Evolutionary conservation across 2,888 invertebrate species (phyloP).

Genomic region (Anagyrus pseudococci): DNA sequence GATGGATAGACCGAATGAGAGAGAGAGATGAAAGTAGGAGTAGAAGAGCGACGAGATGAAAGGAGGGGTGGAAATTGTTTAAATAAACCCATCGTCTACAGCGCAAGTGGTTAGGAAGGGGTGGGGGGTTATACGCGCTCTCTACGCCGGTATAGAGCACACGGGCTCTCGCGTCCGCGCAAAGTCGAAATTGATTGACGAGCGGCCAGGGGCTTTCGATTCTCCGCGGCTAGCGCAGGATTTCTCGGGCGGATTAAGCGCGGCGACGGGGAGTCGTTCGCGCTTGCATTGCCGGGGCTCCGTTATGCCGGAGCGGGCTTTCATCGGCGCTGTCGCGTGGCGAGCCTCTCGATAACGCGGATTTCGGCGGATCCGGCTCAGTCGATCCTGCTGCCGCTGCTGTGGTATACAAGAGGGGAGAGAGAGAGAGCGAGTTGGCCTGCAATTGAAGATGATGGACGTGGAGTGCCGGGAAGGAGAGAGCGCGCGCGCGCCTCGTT

Average conservation of each 20-base stretch:
- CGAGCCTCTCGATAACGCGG: constrained; percentile 19
- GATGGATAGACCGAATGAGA: too few relatives aligned
- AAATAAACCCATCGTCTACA: too few relatives aligned
- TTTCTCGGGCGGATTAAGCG: constrained; percentile 24
- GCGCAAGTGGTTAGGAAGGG: too few relatives aligned
- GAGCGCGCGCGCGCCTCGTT: constrained; percentile 28
- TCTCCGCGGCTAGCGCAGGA: constrained; percentile 18
- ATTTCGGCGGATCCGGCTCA: constrained; percentile 10
- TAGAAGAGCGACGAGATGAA: too few relatives aligned
- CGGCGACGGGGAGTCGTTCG: constrained; percentile 2
- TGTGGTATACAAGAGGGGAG: neutral
- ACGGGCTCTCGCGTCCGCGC: too few relatives aligned
- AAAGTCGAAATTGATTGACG: constrained; percentile 30
- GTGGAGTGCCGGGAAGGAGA: constrained; percentile 36
- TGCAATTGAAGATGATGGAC: constrained; percentile 37
- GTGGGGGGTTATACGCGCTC: too few relatives aligned
- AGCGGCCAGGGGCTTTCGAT: too few relatives aligned
- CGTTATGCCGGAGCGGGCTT: constrained; percentile 2
- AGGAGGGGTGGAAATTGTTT: too few relatives aligned
- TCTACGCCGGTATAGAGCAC: too few relatives aligned
- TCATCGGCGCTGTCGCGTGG: constrained; percentile 19
- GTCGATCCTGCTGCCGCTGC: too few relatives aligned
- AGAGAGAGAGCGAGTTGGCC: constrained; percentile 1
- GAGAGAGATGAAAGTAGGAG: too few relatives aligned
- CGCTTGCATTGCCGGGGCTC: too few relatives aligned